Evolutionary conservation across 2,888 invertebrate species (phyloP), one percentile per base, ranked within the genome.

Genomic region (Thysanoteuthis rhombus): DNA sequence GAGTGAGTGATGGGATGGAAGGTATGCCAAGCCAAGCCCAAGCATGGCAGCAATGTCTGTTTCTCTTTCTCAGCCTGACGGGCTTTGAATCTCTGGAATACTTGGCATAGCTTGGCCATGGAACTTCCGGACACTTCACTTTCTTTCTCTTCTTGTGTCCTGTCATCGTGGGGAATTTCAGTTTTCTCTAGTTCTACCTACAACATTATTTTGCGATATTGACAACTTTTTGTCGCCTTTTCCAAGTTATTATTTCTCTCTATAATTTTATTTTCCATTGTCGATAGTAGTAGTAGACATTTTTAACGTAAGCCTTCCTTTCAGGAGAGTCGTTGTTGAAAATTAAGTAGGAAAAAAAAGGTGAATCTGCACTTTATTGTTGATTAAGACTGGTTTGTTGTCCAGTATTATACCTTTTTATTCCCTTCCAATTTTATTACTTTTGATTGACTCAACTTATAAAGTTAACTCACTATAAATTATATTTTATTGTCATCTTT

Each of bases 81-180:
- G 91, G 91, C 40, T 92, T 92, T 40, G 40, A 92, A 92, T 92
- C 40, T 92, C 91, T 92, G 91, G 45, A 92, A 92, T 92, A 92
- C 19, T 92, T 92, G 91, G 45, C 91, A 92, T 92, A 92, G 40
- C 45, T 90, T n/a, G 40, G 91, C 91, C 91, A n/a, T 92, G 40
- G 40, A 92, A 92, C 91, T 92, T 92, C 91, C 91, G 40, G 91
- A 92, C 91, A 92, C 45, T 92, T n/a, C 42, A 92, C 32, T n/a
- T n/a, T 42, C 32, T n/a, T 92, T 40, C 32, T 28, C 28, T 40
- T 90, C 32, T 90, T 39, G 28, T 39, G 42, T 90, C 90, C 42
- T 36, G 25, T 90, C 52, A 28, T 42, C 32, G 28, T 38, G 28
- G 32, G 42, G 42, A 8, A 28, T 25, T n/a, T 39, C 25, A 12